Evolutionary conservation across 2,888 invertebrate species (phyloP).

Genomic region (Caradrina kadenii): DNA sequence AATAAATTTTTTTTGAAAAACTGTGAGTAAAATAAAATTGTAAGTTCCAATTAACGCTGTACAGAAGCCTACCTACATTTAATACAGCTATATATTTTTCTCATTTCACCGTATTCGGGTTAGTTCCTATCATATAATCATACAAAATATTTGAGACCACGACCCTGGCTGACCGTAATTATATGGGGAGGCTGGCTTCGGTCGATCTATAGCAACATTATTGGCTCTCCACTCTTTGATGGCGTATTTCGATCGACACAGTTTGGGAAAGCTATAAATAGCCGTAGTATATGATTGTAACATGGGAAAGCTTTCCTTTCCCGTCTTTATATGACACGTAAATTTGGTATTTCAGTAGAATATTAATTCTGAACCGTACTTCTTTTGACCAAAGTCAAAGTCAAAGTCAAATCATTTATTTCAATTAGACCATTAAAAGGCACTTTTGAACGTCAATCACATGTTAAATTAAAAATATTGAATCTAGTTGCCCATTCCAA

Average conservation of each 20-base stretch:
- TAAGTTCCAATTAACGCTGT: not conserved
- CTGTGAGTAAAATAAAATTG: slow-evolving; percentile 8
- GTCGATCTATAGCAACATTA: slow-evolving; percentile 69
- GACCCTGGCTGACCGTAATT: slow-evolving; percentile 70
- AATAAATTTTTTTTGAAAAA: slow-evolving; percentile 14
- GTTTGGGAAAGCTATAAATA: slow-evolving; percentile 36
- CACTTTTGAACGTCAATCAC: no score
- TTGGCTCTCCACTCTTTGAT: slow-evolving; percentile 61
- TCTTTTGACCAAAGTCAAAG: slow-evolving; percentile 6
- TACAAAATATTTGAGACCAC: slow-evolving; percentile 66
- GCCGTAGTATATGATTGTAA: slow-evolving; percentile 35
- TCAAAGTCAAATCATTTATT: no score
- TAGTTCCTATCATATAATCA: slow-evolving; percentile 66
- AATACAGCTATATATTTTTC: slow-evolving; percentile 6
- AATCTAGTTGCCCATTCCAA: no score
- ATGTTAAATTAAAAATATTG: no score
- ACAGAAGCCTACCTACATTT: not conserved
- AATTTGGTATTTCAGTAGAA: slow-evolving; percentile 31
- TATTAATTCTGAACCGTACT: slow-evolving; percentile 34
- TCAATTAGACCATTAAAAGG: no score
- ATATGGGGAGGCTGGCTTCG: slow-evolving; percentile 67
- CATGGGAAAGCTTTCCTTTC: slow-evolving; percentile 46
- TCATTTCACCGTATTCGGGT: slow-evolving; percentile 29
- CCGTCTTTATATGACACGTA: slow-evolving; percentile 32
- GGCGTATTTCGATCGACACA: slow-evolving; percentile 49